Conservation (phyloP, 2,797 vertebrate genomes). For the Diceros bicornis region DNA sequence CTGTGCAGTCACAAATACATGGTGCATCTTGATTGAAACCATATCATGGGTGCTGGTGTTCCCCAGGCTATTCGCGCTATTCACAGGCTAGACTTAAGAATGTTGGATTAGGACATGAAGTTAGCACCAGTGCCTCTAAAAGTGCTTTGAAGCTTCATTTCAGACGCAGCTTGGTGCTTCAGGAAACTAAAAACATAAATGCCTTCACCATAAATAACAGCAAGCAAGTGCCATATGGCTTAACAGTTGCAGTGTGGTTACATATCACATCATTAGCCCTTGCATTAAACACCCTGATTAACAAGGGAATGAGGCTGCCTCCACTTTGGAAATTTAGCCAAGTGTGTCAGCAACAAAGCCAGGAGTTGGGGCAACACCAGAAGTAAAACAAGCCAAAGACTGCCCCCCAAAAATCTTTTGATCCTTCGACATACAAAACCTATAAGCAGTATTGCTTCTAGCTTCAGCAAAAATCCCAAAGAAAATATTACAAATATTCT, state of each 20-base stretch:
- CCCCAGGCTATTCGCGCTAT: neutral
- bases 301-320: neutral
- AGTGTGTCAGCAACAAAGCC: neutral
- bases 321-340: neutral
- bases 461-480: neutral
- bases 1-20: neutral
- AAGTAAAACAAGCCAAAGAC: neutral
- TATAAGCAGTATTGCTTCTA: neutral
- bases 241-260: slow-evolving; percentile 59
- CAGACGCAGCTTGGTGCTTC: neutral
- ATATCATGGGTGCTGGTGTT: neutral
- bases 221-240: slow-evolving; percentile 66
- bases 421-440: neutral
- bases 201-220: slow-evolving; percentile 70
- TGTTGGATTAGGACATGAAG: neutral
- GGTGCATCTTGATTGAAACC: neutral
- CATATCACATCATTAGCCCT: slow-evolving; percentile 63
- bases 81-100: neutral
- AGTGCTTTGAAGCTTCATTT: neutral
- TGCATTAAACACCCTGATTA: slow-evolving; percentile 66
- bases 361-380: neutral
- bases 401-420: neutral
- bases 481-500: neutral
- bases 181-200: slow-evolving; percentile 42
- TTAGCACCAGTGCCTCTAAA: neutral